Evolutionary conservation across 1,140 invertebrate genomes (phyloP), one percentile per base, ranked within the genome.

Genomic region (Drosophila subpulchrella): DNA sequence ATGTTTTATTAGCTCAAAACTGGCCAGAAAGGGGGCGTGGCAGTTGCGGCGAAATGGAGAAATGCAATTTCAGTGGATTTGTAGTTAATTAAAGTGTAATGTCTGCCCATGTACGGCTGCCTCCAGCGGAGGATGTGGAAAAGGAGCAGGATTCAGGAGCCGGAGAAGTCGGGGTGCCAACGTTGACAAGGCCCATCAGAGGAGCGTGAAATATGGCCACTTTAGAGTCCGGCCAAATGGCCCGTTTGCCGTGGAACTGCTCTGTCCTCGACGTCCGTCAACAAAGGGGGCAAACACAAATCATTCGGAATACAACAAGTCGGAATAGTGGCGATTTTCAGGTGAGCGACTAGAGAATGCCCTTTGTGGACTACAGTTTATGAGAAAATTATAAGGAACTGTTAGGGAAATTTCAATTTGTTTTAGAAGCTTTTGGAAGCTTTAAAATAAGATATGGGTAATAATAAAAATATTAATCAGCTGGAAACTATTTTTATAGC

Each of bases 1-100:
- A 81, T 81, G 78, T 81, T 81, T 81, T 81, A 81, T 81, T 81
- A 81, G 73, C 78, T 61, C 44, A 15, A 34, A 54, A 42, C 30
- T 15, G 13, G 36, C 11, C 34, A 27, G 15, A 17, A 11, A 5
- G 48, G n/a, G n/a, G n/a, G 34, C 27, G 24, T 20, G 13, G n/a
- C 6, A 36, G 41, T n/a, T 7, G 27, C 24, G 6, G 27, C 24
- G 17, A 17, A 20, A 10, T 46, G 46, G 46, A 11, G 13, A 65
- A 81, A 71, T 63, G 77, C 73, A 76, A 76, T 73, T 81, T 57
- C 78, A 70, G 48, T 67, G 57, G 60, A 66, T 62, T 56, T 72
- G 66, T 56, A 81, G 73, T 81, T 81, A 81, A 81, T 81, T 81
- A 81, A 81, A 81, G 78, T 77, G 57, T 81, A 81, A 81, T 76